A percentile compares a stretch with the other conserved stretches of the same genome.
Conservation (phyloP, 37 sponge, comb jelly and placozoan species). For the Cliona cf. orientalis region DNA sequence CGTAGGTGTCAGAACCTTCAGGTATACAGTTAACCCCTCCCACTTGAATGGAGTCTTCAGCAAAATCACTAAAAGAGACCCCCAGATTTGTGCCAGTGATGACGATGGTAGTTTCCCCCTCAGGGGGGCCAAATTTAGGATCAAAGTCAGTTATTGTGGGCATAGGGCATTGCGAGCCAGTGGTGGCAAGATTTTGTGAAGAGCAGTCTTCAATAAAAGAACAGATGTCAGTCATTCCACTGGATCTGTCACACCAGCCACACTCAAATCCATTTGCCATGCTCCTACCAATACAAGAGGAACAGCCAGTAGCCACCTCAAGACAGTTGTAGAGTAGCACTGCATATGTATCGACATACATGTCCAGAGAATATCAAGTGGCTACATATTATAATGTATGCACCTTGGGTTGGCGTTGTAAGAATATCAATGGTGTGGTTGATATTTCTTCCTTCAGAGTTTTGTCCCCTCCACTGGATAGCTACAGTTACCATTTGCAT, state of each 20-base stretch:
- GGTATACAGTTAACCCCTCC: conserved; percentile 17
- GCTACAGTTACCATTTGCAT: not conserved
- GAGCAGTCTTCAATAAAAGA: conserved; percentile 17
- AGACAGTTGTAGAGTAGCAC: conserved; percentile 46
- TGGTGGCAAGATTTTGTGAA: not conserved
- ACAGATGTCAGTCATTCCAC: not conserved
- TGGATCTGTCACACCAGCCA: conserved; percentile 54
- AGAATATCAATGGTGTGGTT: not conserved
- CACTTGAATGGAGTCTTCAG: not conserved
- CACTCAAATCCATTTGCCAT: conserved; percentile 36
- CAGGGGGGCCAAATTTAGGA: conserved; percentile 62
- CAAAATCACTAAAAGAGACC: conserved; percentile 30
- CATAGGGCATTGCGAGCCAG: conserved; percentile 13
- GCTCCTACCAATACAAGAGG: conserved; percentile 39
- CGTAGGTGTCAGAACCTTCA: too few species aligned
- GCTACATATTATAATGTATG: not conserved
- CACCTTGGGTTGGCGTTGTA: not conserved
- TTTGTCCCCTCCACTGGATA: not conserved
- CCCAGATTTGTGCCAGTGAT: conserved; percentile 80
- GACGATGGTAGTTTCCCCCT: conserved; percentile 71
- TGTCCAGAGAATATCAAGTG: not conserved
- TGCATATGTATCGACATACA: not conserved
- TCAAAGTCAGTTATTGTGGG: conserved; percentile 47
- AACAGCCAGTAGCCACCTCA: conserved; percentile 26
- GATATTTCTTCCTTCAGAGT: too few species aligned